phyloP scores from a whole-genome alignment of 2,888 invertebrate species.

The Trichopria drosophilae region DNA sequence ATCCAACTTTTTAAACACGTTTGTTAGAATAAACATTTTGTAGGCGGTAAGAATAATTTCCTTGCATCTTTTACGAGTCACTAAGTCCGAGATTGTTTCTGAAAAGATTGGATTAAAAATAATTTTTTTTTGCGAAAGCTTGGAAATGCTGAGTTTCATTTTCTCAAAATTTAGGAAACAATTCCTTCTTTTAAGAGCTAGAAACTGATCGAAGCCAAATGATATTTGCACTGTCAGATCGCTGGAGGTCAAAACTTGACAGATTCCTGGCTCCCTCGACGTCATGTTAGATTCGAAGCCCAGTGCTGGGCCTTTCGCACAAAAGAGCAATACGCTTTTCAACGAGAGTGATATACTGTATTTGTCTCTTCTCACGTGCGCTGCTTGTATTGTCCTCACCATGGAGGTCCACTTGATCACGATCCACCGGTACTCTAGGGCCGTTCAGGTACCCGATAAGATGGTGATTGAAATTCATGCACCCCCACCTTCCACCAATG shows the following conservation, averaged over 20 bases:
- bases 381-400: constrained; percentile 55
- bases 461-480: constrained; percentile 59
- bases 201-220: too few species aligned
- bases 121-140: too few species aligned
- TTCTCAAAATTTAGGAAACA: too few species aligned
- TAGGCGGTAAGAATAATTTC: too few species aligned
- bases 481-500: too few species aligned
- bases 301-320: constrained; percentile 43
- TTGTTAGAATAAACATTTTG: too few species aligned
- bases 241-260: constrained; percentile 37
- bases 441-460: constrained; percentile 54
- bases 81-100: too few species aligned
- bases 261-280: constrained; percentile 40
- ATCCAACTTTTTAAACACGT: too few species aligned
- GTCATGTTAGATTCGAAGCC: constrained; percentile 28
- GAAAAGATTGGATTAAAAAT: too few species aligned
- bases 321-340: constrained; percentile 57
- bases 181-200: too few species aligned
- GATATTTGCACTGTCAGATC: constrained; percentile 34
- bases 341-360: constrained; percentile 53
- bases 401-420: constrained; percentile 59
- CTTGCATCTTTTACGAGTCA: too few species aligned
- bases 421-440: constrained; percentile 53
- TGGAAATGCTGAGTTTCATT: too few species aligned
- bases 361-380: constrained; percentile 51